Conservation (phyloP, 2,888 invertebrate species). For the Scaptomyza cyrtandrae region DNA sequence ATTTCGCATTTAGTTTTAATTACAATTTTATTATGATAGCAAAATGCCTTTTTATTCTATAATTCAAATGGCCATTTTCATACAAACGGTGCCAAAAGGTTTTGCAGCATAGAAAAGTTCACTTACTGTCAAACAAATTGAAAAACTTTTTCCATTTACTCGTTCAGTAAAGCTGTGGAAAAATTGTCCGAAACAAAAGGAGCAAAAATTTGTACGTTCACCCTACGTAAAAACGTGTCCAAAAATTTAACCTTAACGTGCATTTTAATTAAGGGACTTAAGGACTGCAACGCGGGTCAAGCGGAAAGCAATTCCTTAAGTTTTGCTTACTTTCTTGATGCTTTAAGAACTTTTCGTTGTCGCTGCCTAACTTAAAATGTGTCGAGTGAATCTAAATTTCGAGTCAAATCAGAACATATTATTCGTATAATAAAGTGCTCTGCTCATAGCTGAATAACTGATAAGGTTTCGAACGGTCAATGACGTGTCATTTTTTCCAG, state of each 20-base stretch:
- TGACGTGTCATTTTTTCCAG: neutral
- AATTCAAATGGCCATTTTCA: slow-evolving; percentile 59
- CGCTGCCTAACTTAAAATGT: slow-evolving; percentile 27
- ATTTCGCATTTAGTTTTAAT: slow-evolving; percentile 66
- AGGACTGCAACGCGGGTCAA: slow-evolving; percentile 48
- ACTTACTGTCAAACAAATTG: slow-evolving; percentile 77
- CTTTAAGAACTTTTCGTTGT: slow-evolving; percentile 7
- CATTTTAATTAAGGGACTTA: slow-evolving; percentile 69
- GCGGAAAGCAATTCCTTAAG: slow-evolving; percentile 18
- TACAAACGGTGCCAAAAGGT: slow-evolving; percentile 22
- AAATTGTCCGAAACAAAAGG: slow-evolving; percentile 49
- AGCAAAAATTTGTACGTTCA: slow-evolving; percentile 49
- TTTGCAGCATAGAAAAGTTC: slow-evolving; percentile 60
- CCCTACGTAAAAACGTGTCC: slow-evolving; percentile 53
- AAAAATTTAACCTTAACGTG: slow-evolving; percentile 55
- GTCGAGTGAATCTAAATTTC: slow-evolving; percentile 10
- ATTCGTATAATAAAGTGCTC: neutral
- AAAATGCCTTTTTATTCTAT: slow-evolving; percentile 67
- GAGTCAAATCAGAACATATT: neutral
- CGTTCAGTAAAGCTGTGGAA: slow-evolving; percentile 54
- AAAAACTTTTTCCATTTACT: slow-evolving; percentile 77
- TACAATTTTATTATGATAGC: slow-evolving; percentile 72
- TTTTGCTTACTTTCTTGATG: slow-evolving; percentile 7
- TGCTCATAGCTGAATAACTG: neutral
- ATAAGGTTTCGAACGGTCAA: neutral